phyloP scores from a whole-genome alignment of 30 jellyfish, hydroid and myxozoan genomes.

The Aurelia sp. region DNA sequence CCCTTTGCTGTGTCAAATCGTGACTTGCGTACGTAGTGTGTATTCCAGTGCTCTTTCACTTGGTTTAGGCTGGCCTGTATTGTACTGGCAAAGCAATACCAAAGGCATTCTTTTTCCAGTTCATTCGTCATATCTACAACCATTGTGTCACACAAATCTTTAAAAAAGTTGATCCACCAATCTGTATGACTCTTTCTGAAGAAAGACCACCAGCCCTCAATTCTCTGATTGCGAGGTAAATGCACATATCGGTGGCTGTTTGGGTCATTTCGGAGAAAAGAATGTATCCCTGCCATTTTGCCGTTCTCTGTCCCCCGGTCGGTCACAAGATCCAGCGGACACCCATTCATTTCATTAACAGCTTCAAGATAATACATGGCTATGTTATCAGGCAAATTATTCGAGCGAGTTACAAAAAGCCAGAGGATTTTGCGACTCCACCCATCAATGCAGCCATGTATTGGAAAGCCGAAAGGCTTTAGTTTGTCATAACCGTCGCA shows the following conservation, averaged over 20 bases:
- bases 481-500: too few species aligned
- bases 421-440: conserved; percentile 69
- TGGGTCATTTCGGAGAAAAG: conserved; percentile 44
- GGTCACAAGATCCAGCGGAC: conserved; percentile 65
- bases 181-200: conserved; percentile 19
- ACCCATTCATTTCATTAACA: conserved; percentile 44
- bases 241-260: conserved; percentile 69
- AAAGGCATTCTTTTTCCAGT: conserved; percentile 34
- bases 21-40: conserved; percentile 9
- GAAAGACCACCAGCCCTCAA: conserved; percentile 82
- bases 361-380: conserved; percentile 30
- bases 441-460: conserved; percentile 84
- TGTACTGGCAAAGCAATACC: conserved; percentile 14
- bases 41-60: conserved; percentile 28
- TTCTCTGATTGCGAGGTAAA: conserved; percentile 73
- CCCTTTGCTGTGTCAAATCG: conserved; percentile 24
- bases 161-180: conserved; percentile 76
- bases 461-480: conserved; percentile 71
- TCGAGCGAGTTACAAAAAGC: conserved; percentile 64
- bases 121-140: not conserved
- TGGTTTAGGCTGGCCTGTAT: not conserved
- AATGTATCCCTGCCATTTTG: conserved; percentile 62
- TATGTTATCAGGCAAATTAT: conserved; percentile 52
- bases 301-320: conserved; percentile 85
- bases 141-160: conserved; percentile 39